A percentile compares a stretch with the other conserved stretches of the same genome.
Conservation (phyloP, 2,888 invertebrate genomes). For the Phyllotreta cruciferae region DNA sequence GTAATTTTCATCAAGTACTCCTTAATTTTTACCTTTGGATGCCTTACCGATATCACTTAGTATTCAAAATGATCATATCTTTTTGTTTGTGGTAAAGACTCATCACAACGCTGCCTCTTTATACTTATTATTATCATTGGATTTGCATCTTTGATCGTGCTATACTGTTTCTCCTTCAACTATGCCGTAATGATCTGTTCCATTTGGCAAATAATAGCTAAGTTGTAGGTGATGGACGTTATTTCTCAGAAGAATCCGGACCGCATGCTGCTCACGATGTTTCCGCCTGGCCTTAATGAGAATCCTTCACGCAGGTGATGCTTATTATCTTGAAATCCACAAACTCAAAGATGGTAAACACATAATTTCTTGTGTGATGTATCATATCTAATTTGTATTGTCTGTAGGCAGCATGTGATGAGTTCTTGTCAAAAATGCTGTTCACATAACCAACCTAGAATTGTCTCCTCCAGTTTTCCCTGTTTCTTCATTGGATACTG, state of each 20-base stretch:
- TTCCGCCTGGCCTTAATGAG: too few species aligned
- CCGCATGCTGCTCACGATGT: too few species aligned
- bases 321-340: too few species aligned
- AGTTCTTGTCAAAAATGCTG: conserved; percentile 33
- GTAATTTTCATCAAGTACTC: conserved; percentile 35
- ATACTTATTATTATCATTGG: conserved; percentile 2
- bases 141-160: not conserved
- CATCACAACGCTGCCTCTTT: conserved; percentile 44
- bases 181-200: not conserved
- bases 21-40: conserved; percentile 31
- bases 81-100: conserved; percentile 31
- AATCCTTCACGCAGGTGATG: too few species aligned
- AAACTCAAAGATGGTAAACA: too few species aligned
- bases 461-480: conserved; percentile 39
- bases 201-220: too few species aligned
- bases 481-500: conserved; percentile 38
- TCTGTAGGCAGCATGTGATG: conserved; percentile 40
- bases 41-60: conserved; percentile 32
- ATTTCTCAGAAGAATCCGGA: too few species aligned
- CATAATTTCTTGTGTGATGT: too few species aligned
- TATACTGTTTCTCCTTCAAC: not conserved
- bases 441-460: conserved; percentile 49
- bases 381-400: not conserved
- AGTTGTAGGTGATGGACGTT: too few species aligned
- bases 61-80: conserved; percentile 12